These are phyloP conservation scores for Drosophila nigromelanica DNA, from an alignment of 1,140 invertebrate genomes.

Conservation along the genomic window DNA sequence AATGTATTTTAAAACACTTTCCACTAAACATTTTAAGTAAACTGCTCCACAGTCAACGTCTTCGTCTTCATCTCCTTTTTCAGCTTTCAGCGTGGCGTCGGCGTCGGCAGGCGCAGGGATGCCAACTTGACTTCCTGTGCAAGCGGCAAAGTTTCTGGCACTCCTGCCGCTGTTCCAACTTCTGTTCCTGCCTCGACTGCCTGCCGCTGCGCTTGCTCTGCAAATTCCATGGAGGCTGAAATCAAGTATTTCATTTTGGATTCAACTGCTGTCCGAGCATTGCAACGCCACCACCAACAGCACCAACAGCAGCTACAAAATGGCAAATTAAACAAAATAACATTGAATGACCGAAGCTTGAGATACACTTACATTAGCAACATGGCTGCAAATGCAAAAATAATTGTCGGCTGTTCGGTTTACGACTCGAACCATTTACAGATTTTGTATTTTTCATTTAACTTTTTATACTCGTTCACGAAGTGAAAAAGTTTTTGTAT, in stretches of 20 bases:
- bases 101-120: conserved; percentile 27
- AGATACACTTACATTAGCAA: conserved; percentile 17
- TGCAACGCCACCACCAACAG: conserved; percentile 45
- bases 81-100: conserved; percentile 1
- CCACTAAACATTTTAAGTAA: conserved; percentile 82
- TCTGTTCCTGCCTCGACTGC: neutral
- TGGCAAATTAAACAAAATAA: conserved; percentile 47
- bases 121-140: conserved; percentile 77
- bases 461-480: too few species aligned
- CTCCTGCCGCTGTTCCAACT: conserved; percentile 37
- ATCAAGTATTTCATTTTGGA: conserved; percentile 82
- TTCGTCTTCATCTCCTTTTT: conserved; percentile 6
- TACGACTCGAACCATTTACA: too few species aligned
- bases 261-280: conserved; percentile 79
- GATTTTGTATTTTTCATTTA: too few species aligned
- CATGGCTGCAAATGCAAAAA: too few species aligned
- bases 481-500: too few species aligned
- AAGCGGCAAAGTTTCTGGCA: conserved; percentile 66
- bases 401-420: too few species aligned
- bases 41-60: conserved; percentile 51
- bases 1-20: conserved; percentile 83
- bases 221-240: conserved; percentile 77
- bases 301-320: conserved; percentile 40
- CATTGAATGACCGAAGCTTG: neutral
- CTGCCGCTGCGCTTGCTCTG: conserved; percentile 24